phyloP scores from a whole-genome alignment of 1,140 invertebrate species.

The Orchesella cincta region DNA sequence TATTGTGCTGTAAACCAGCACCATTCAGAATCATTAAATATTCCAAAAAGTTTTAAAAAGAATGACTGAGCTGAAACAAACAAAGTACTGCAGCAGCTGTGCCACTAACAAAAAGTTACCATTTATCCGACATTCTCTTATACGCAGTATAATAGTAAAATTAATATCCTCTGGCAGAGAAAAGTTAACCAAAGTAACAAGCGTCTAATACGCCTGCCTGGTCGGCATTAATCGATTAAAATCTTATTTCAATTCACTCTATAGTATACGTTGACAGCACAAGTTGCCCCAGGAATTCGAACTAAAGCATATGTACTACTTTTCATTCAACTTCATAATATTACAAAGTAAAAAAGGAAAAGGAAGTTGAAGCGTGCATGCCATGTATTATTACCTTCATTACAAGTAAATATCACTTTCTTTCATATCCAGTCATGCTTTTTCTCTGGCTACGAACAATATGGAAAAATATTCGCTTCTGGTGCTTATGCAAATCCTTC shows the following conservation, averaged over 20 bases:
- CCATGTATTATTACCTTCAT: slow-evolving; percentile 8
- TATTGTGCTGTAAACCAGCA: too few species aligned
- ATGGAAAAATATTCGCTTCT: too few species aligned
- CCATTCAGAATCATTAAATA: too few species aligned
- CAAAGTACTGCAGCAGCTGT: not conserved
- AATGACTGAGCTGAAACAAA: not conserved
- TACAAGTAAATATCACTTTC: slow-evolving; percentile 4
- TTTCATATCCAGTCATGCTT: not conserved
- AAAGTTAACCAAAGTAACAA: not conserved
- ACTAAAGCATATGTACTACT: not conserved
- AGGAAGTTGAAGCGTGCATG: not conserved
- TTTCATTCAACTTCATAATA: not conserved
- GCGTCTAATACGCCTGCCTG: not conserved
- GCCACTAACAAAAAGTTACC: not conserved
- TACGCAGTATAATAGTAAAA: too few species aligned
- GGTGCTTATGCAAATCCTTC: not conserved
- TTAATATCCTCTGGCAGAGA: not conserved
- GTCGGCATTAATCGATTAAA: slow-evolving; percentile 10
- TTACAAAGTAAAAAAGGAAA: not conserved
- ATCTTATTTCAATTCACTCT: not conserved
- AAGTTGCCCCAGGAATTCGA: not conserved
- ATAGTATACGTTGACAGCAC: not conserved
- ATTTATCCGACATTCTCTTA: not conserved
- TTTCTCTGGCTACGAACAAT: too few species aligned
- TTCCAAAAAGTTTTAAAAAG: too few species aligned